phyloP scores from a whole-genome alignment of 2,888 invertebrate genomes.

The Orthosia gracilis region DNA sequence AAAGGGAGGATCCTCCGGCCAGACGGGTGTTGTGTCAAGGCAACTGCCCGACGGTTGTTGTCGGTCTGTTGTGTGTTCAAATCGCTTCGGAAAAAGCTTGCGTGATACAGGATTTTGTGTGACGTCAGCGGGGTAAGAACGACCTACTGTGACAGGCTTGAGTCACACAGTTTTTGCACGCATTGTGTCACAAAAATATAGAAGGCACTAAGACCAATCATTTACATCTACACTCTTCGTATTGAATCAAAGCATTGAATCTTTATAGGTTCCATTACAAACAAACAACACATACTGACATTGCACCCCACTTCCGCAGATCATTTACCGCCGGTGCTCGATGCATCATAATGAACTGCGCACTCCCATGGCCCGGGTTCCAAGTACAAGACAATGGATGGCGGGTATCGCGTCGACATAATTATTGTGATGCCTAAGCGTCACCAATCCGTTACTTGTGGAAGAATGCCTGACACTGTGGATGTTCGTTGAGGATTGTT shows the following conservation, averaged over 20 bases:
- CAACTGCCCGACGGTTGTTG: too few relatives aligned
- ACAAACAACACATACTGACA: conserved; percentile 34
- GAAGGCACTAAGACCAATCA: too few relatives aligned
- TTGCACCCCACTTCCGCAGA: conserved; percentile 53
- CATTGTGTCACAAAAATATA: not conserved
- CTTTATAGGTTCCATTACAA: not conserved
- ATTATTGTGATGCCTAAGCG: conserved; percentile 55
- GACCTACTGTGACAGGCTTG: too few relatives aligned
- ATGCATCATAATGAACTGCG: conserved; percentile 51
- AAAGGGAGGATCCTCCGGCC: too few relatives aligned
- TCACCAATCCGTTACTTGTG: conserved; percentile 60
- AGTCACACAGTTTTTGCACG: too few relatives aligned
- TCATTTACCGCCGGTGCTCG: conserved; percentile 37
- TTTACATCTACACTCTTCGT: not conserved
- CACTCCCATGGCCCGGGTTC: conserved; percentile 63
- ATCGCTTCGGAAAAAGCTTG: too few relatives aligned
- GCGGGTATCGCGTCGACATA: conserved; percentile 43
- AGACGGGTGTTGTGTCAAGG: too few relatives aligned
- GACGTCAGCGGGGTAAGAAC: too few relatives aligned
- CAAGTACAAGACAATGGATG: conserved; percentile 61
- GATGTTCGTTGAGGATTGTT: conserved; percentile 17
- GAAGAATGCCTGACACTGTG: conserved; percentile 38
- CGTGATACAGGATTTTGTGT: too few relatives aligned
- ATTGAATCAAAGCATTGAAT: not conserved
- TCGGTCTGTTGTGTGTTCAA: too few relatives aligned